A percentile compares a stretch with the other conserved stretches of the same genome.
phyloP scores from a whole-genome alignment of 1,140 invertebrate species.

The Ptiloglossa arizonensis region DNA sequence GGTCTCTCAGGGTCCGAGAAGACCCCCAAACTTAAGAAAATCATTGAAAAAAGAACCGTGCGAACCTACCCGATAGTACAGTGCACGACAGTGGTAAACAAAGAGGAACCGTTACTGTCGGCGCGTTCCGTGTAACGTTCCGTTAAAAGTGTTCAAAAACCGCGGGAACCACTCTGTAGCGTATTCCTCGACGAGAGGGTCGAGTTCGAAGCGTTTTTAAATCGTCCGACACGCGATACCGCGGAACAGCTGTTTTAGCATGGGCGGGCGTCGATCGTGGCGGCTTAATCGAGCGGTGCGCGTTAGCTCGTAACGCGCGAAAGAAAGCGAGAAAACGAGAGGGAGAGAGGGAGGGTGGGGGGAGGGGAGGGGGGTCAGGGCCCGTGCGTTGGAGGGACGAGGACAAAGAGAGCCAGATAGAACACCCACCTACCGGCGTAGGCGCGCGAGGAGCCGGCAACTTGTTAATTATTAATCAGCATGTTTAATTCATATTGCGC shows the following conservation, averaged over 20 bases:
- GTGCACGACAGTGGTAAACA: too few species aligned
- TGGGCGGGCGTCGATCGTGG: conserved; percentile 36
- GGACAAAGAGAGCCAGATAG: conserved; percentile 30
- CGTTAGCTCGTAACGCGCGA: conserved; percentile 25
- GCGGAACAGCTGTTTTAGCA: conserved; percentile 41
- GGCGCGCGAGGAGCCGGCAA: conserved; percentile 63
- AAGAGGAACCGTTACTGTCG: too few species aligned
- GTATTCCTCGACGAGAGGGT: too few species aligned
- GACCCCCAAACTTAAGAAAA: too few species aligned
- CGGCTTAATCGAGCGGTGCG: conserved; percentile 54
- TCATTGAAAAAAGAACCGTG: too few species aligned
- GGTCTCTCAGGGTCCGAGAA: too few species aligned
- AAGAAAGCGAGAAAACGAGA: not conserved
- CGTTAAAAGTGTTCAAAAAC: too few species aligned
- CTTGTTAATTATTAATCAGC: conserved; percentile 81
- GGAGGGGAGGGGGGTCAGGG: not conserved
- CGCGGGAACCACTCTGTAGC: too few species aligned
- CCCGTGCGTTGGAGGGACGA: conserved; percentile 1
- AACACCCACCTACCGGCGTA: conserved; percentile 62
- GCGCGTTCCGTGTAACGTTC: too few species aligned
- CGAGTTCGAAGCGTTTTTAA: conserved; percentile 21
- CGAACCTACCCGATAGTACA: too few species aligned
- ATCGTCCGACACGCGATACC: conserved; percentile 40
- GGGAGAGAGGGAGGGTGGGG: not conserved
- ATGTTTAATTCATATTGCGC: conserved; percentile 81